Percentiles rank a stretch among this genome's conserved stretches.
These are phyloP conservation scores for Lucinisca nassula DNA, from an alignment of 2,888 invertebrate species.

Conservation along the genomic window DNA sequence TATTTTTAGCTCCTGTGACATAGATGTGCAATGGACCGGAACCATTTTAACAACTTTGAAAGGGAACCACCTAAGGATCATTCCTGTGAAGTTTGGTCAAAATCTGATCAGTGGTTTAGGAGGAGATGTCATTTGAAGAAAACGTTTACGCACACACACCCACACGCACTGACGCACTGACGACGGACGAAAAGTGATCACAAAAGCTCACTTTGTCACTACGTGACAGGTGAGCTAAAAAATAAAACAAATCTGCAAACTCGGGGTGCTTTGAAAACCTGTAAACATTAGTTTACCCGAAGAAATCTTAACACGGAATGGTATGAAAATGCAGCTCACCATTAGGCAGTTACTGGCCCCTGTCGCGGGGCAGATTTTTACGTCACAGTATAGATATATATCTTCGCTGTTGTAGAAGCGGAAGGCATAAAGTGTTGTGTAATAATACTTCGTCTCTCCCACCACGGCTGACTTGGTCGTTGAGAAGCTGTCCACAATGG, in stretches of 20 bases:
- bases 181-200: no score
- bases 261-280: not conserved
- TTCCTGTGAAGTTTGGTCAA: no score
- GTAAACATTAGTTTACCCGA: not conserved
- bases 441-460: not conserved
- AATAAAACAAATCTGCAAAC: not conserved
- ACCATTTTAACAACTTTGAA: no score
- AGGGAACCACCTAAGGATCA: no score
- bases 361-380: not conserved
- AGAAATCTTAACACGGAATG: not conserved
- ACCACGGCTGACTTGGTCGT: not conserved
- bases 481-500: not conserved
- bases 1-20: no score
- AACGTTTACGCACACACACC: not conserved
- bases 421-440: not conserved
- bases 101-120: no score
- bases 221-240: no score
- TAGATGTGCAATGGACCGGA: no score
- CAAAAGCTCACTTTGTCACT: no score
- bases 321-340: not conserved
- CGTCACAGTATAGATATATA: not conserved
- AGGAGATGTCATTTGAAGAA: not conserved
- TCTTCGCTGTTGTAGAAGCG: not conserved
- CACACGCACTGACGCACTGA: not conserved
- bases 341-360: not conserved